These are phyloP conservation scores for Drosophila busckii DNA, from an alignment of 1,140 invertebrate genomes.

Conservation along the genomic window DNA sequence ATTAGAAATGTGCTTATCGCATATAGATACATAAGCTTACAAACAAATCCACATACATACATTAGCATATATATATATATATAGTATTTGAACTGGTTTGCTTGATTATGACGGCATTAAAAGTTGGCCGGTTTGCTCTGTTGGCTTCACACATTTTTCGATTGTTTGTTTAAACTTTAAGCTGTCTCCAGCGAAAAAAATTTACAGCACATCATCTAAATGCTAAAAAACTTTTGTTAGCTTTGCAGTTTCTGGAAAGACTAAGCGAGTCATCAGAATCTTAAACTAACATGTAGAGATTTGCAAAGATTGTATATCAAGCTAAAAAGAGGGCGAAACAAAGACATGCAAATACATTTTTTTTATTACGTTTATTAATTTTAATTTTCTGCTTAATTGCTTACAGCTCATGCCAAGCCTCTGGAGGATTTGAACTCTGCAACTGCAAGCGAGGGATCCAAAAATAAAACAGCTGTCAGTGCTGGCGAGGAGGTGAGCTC, in stretches of 20 bases:
- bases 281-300: conserved; percentile 19
- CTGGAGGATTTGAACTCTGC: conserved; percentile 27
- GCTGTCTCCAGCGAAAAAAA: conserved; percentile 4
- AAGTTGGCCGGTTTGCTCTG: conserved; percentile 17
- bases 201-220: conserved; percentile 8
- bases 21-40: conserved; percentile 17
- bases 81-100: conserved; percentile 26
- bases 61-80: neutral
- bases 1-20: conserved; percentile 54
- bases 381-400: conserved; percentile 50
- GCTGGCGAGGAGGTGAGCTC: conserved; percentile 53
- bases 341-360: no score
- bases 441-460: conserved; percentile 21
- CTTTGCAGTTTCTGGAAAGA: conserved; percentile 2
- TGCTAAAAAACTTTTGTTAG: neutral
- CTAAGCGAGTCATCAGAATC: conserved; percentile 15
- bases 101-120: conserved; percentile 7
- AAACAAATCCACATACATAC: conserved; percentile 4
- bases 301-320: no score
- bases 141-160: neutral
- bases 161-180: conserved; percentile 22
- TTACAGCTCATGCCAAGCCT: conserved; percentile 57
- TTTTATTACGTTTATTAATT: no score
- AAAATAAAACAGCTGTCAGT: conserved; percentile 62
- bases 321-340: no score